Conservation (phyloP, 2,888 invertebrate genomes). For the Drosophila fungiperda region DNA sequence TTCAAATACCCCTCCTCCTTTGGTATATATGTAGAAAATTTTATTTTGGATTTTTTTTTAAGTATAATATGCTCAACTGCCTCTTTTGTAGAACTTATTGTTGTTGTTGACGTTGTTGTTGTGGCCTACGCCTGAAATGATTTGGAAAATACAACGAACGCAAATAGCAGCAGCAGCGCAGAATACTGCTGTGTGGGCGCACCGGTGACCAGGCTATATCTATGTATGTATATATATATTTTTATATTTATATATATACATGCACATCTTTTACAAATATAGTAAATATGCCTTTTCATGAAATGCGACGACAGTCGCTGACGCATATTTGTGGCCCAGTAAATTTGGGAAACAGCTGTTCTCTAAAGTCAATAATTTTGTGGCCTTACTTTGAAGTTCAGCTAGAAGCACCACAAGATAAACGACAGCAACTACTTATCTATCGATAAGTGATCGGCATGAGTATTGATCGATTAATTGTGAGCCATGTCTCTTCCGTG, state of each 20-base stretch:
- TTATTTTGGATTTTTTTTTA: constrained; percentile 71
- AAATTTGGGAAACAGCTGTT: constrained; percentile 34
- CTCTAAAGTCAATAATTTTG: constrained; percentile 9
- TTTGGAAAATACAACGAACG: constrained; percentile 71
- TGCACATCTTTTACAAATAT: constrained; percentile 13
- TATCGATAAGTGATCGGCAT: constrained; percentile 32
- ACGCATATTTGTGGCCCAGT: constrained; percentile 44
- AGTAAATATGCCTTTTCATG: constrained; percentile 33
- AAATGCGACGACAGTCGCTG: constrained; percentile 36
- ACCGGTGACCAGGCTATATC: constrained; percentile 51
- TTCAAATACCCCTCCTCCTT: background rate
- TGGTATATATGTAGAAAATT: constrained; percentile 45
- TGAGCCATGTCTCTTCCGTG: constrained; percentile 25
- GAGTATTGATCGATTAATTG: constrained; percentile 18
- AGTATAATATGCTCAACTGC: constrained; percentile 61
- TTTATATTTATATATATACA: background rate
- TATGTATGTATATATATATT: background rate
- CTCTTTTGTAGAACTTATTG: constrained; percentile 32
- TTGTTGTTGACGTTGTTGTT: constrained; percentile 32
- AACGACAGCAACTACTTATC: background rate
- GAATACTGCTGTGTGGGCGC: constrained; percentile 51
- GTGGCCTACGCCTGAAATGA: constrained; percentile 61
- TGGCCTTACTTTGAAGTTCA: background rate
- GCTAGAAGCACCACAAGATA: background rate
- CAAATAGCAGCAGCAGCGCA: constrained; percentile 53